A percentile compares a stretch with the other conserved stretches of the same genome.
phyloP scores from a whole-genome alignment of 2,888 invertebrate species.

The Sarcophaga subvicina region DNA sequence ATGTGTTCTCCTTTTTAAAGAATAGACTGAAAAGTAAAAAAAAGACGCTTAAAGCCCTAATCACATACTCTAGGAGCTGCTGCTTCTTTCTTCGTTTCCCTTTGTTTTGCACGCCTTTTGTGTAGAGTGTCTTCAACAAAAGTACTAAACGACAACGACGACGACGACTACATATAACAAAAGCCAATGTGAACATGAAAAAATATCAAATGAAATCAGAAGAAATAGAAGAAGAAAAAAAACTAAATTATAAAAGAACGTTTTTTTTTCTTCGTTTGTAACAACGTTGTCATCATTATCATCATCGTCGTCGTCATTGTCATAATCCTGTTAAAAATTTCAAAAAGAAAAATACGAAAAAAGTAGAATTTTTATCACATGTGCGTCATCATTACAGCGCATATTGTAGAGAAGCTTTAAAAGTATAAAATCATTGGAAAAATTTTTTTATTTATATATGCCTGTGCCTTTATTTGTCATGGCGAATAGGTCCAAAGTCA shows the following conservation, averaged over 20 bases:
- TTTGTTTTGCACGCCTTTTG: neutral
- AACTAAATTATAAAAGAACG: neutral
- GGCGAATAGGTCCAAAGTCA: too few relatives aligned
- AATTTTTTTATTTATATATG: too few relatives aligned
- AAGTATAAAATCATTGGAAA: neutral
- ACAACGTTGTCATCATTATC: conserved; percentile 31
- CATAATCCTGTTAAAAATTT: conserved; percentile 50
- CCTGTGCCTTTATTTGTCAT: too few relatives aligned
- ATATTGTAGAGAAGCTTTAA: neutral
- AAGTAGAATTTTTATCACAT: conserved; percentile 43
- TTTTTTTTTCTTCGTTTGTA: conserved; percentile 20
- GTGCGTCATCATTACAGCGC: conserved; percentile 25
- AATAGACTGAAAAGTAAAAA: conserved; percentile 43
- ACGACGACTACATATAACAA: conserved; percentile 25
- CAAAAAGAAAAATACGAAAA: conserved; percentile 21
- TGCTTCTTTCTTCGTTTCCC: neutral
- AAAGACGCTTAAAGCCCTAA: conserved; percentile 66
- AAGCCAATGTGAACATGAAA: conserved; percentile 14
- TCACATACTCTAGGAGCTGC: conserved; percentile 54
- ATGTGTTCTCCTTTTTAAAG: neutral
- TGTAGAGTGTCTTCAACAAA: conserved; percentile 33
- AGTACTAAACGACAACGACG: conserved; percentile 35
- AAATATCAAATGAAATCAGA: conserved; percentile 17
- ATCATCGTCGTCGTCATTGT: neutral
- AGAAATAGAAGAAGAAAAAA: neutral